Percentiles rank a stretch among this genome's conserved stretches.
These are phyloP conservation scores for Cantharis lateralis DNA, from an alignment of 2,888 invertebrate genomes.

Conservation along the genomic window DNA sequence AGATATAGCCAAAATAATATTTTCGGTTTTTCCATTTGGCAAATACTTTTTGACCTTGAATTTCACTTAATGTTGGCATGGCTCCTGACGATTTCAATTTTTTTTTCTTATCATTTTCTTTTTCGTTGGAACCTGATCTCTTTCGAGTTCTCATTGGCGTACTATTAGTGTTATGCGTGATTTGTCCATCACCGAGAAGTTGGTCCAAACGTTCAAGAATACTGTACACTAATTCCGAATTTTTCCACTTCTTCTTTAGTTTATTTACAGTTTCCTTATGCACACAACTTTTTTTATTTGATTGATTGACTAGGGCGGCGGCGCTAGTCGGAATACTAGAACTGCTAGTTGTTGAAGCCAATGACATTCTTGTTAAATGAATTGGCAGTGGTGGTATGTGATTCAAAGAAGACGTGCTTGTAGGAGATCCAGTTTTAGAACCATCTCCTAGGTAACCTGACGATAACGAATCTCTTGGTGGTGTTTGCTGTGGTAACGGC, in stretches of 20 bases:
- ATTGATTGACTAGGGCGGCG: constrained; percentile 9
- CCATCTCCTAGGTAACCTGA: constrained; percentile 27
- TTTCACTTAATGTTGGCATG: neutral
- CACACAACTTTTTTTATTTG: constrained; percentile 1
- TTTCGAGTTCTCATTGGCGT: neutral
- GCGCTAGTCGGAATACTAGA: constrained; percentile 27
- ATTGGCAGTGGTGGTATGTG: constrained; percentile 12
- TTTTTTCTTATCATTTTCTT: neutral
- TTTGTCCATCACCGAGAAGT: constrained; percentile 6
- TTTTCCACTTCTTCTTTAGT: constrained; percentile 28
- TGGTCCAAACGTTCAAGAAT: constrained; percentile 28
- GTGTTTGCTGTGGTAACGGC: neutral
- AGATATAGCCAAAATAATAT: constrained; percentile 68
- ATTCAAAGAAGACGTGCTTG: constrained; percentile 6
- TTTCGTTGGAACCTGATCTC: neutral
- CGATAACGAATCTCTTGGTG: neutral
- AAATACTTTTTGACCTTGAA: constrained; percentile 53
- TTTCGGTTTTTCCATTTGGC: constrained; percentile 72
- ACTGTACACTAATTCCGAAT: constrained; percentile 21
- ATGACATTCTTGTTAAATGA: constrained; percentile 18
- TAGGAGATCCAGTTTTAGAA: constrained; percentile 28
- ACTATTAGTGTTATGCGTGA: neutral
- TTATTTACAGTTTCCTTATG: constrained; percentile 19
- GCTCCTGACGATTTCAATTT: neutral
- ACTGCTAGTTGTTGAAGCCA: constrained; percentile 18